phyloP scores from a whole-genome alignment of 2,888 invertebrate genomes.

The Acanthosepion pharaonis region DNA sequence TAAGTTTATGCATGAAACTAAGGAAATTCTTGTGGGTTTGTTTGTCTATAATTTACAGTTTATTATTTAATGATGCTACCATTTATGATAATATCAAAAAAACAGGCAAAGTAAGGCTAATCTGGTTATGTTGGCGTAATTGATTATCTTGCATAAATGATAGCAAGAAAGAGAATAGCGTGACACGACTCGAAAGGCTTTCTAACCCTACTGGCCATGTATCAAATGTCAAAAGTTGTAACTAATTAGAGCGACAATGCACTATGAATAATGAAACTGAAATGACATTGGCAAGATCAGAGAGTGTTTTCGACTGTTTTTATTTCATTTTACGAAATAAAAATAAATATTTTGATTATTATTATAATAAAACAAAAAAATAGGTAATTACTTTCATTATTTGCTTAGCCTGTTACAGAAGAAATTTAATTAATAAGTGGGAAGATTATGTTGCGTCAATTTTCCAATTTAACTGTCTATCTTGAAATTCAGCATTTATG shows the following conservation, averaged over 20 bases:
- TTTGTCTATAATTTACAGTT: not conserved
- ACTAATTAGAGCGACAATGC: not conserved
- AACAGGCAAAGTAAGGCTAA: not conserved
- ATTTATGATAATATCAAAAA: not conserved
- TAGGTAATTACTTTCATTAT: too few species aligned
- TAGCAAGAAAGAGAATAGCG: not conserved
- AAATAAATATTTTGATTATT: too few species aligned
- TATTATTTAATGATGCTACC: not conserved
- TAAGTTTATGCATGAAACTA: not conserved
- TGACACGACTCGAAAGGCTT: not conserved
- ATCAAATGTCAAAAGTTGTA: not conserved
- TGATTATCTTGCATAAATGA: conserved; percentile 1
- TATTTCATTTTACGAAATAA: not conserved
- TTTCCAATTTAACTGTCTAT: too few species aligned
- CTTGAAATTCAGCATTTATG: too few species aligned
- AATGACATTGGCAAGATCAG: not conserved
- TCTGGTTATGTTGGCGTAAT: not conserved
- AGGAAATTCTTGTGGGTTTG: not conserved
- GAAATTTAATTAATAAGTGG: too few species aligned
- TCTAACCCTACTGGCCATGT: not conserved
- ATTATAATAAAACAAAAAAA: too few species aligned
- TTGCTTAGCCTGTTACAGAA: too few species aligned
- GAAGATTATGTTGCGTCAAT: too few species aligned
- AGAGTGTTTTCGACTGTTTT: not conserved
- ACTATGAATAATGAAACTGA: not conserved